phyloP scores from a whole-genome alignment of 2,888 invertebrate species.

The Trypoxylon attenuatum region DNA sequence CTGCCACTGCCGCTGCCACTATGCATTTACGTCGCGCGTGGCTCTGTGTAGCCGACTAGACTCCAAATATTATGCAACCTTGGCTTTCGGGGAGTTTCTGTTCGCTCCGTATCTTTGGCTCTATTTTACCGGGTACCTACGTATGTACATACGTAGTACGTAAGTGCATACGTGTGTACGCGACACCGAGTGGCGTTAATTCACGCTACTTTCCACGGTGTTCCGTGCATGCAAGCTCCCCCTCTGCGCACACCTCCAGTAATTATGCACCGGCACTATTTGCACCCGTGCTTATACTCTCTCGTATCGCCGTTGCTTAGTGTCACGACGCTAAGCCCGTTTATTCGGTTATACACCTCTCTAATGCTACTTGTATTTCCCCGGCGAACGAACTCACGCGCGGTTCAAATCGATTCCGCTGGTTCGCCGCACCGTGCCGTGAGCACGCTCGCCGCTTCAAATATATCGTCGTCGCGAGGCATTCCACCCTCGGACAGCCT shows the following conservation, averaged over 20 bases:
- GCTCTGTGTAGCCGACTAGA: constrained; percentile 7
- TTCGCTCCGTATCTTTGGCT: neutral
- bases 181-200: constrained; percentile 7
- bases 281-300: neutral
- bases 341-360: neutral
- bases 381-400: neutral
- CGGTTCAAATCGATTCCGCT: neutral
- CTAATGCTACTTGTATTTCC: constrained; percentile 14
- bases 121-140: too few species aligned
- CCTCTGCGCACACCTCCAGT: neutral
- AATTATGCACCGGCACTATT: constrained; percentile 28
- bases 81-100: neutral
- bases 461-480: too few species aligned
- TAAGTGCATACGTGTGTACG: neutral
- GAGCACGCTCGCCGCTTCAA: too few species aligned
- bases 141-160: too few species aligned
- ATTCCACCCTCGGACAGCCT: too few species aligned
- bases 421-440: too few species aligned
- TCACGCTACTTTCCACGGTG: neutral
- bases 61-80: constrained; percentile 19
- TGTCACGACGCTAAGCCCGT: neutral
- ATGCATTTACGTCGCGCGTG: constrained; percentile 10
- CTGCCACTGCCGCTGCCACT: too few species aligned
- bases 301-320: constrained; percentile 1
- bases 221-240: neutral